Base-by-base conservation (phyloP, 2,888 invertebrate genomes). In the Plebejus anna region DNA sequence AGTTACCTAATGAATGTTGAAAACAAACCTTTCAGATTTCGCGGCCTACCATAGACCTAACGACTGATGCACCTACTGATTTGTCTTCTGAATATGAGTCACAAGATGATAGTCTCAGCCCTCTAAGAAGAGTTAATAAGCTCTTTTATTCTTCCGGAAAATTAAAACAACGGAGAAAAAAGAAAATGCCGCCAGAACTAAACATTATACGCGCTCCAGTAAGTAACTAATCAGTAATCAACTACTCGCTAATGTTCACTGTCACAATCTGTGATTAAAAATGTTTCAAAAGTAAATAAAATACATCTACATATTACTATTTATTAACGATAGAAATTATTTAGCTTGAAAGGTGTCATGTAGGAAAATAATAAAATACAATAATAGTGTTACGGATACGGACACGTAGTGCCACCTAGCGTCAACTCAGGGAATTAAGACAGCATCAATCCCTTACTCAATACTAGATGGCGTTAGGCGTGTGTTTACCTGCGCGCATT, bases 61-160 rank as follows among this genome's bases (percentile, higher is more conserved):
- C 96, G 71, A 96, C 96, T 9, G 96, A 96, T 85, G 96, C 95
- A 0, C 96, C 96, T 81, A 95, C 95, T 3, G 96, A 96, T 83
- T 91, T 89, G 75, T 95, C 96, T 11, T 95, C 95, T 0, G 96
- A 96, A 80, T 95, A 95, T 76, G 95, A 95, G 82, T 92, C 94
- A 2, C 87, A 85, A 66, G 94, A 92, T 75, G 91, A 91, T 78
- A 90, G 88, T 79, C 85, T 89, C n/a, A 94, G 94, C 80, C 93
- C 94, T 61, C 84, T 93, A 57, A 87, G 91, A 82, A 85, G 90
- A 82, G 87, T 92, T 2, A 92, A 91, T 76, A 94, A 90, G 82
- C 82, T 94, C 72, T 82, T 94, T 72, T 89, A 91, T 79, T 85
- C 88, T 1, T 84, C 89, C 28, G 82, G 84, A 4, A 93, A 92